Base-by-base conservation (phyloP, 2,113 vertebrate genomes). In the Fulica atra region DNA sequence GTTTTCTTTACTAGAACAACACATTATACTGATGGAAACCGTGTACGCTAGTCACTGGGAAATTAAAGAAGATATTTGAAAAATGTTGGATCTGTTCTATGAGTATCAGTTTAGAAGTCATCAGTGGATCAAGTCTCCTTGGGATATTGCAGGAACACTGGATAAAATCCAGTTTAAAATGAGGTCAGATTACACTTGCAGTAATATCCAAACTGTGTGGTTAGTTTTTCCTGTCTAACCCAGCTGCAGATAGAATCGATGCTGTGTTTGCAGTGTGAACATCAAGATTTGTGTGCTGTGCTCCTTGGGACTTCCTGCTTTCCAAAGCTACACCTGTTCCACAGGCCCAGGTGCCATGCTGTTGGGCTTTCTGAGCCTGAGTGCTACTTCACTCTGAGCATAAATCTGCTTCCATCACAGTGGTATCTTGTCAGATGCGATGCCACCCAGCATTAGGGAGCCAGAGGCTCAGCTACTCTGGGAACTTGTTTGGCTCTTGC, bases 31-130 rank as follows among this genome's bases (percentile, higher is more conserved):
- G 72, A 73, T 93, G 66, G 86, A 96, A 95, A 89, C 50, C 53
- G 20, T 10, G 0, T 60, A 87, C 14, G 2, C 93, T 73, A 87
- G 82, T 95, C 95, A 91, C 68, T 93, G 85, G 38, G 54, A 97
- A 93, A 97, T 92, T 92, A 92, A 93, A 88, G 71, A 83, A 93
- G 91, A 64, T 81, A 80, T 83, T 96, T 85, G 28, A 91, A 93
- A 73, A 95, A 92, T 91, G 48, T 81, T 97, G 85, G 60, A 79
- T 89, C 59, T 56, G 48, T 74, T 88, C 42, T 68, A n/a, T 44
- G 36, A 84, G 81, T 89, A 74, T 96, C 82, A 92, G 56, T 96
- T 90, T 77, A 91, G 86, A 92, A 97, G 50, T 92, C 65, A 60
- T 93, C 61, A 57, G 70, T 79, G 64, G 79, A 90, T 93, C 48